Conservation (phyloP, 64 coral and sea anemone genomes). For the Montipora capricornis region DNA sequence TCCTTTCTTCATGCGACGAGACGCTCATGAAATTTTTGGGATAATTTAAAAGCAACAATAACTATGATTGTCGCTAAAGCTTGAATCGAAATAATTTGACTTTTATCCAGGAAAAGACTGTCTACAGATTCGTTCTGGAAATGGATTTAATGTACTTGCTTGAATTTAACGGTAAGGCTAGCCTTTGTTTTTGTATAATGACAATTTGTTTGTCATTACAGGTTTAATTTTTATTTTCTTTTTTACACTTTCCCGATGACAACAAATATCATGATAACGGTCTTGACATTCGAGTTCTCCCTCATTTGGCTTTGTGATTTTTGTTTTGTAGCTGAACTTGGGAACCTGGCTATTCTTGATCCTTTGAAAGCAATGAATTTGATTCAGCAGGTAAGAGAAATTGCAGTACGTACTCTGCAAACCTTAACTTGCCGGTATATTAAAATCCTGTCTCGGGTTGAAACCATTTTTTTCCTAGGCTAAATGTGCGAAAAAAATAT, state of each 20-base stretch:
- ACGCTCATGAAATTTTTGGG: background rate
- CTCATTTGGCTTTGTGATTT: background rate
- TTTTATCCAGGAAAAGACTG: slow-evolving; percentile 44
- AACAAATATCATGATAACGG: background rate
- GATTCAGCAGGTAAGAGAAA: slow-evolving; percentile 56
- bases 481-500: no score
- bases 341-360: slow-evolving; percentile 37
- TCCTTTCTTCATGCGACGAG: background rate
- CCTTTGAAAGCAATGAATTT: slow-evolving; percentile 36
- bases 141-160: slow-evolving; percentile 51
- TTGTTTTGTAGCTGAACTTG: slow-evolving; percentile 17
- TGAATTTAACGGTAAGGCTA: slow-evolving; percentile 64
- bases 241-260: background rate
- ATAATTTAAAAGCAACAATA: background rate
- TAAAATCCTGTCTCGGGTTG: background rate
- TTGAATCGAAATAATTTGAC: background rate
- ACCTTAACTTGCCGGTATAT: no score
- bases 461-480: no score
- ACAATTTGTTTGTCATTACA: no score
- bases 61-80: background rate
- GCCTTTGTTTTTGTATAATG: background rate
- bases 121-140: slow-evolving; percentile 66
- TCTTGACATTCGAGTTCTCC: no score
- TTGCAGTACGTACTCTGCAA: no score
- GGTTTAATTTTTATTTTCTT: background rate